Evolutionary conservation across 2,888 invertebrate species (phyloP), one percentile per base, ranked within the genome.

Genomic region (Rutpela maculata): DNA sequence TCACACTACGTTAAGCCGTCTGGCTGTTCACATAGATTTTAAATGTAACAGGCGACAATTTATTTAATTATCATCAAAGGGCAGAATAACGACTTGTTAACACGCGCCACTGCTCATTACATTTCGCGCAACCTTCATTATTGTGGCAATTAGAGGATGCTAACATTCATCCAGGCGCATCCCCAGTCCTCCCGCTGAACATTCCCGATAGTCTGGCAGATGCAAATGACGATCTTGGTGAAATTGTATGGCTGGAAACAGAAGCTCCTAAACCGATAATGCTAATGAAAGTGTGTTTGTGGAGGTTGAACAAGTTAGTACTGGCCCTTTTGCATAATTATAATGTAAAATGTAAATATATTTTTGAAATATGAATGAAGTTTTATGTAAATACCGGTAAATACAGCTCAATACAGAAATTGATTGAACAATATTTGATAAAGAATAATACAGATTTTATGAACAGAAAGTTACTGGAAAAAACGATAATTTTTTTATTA

Each of bases 1-100:
- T 35, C 65, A 38, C 65, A 65, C 65, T 4, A n/a, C 10, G 65
- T 65, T 38, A 19, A 18, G 43, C 65, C 17, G n/a, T 9, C n/a
- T 65, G 18, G 11, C n/a, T 62, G 43, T 65, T 65, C 17, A 35
- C 19, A 38, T 65, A 9, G 65, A 67, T 67, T 67, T 67, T 43
- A 67, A 67, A 50, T 67, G 55, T 70, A 59, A 35, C 81, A 77
- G 68, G 78, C 76, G 74, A 70, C 77, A 80, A 78, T 77, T 77
- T 74, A 78, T 80, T 78, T 76, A 78, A 81, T 81, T 78, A 81
- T 71, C 81, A 60, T 82, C 82, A 84, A 81, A 80, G 79, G 80
- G 77, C 78, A 71, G 78, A 75, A 79, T 83, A 82, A 84, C 82
- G 81, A 83, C 80, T 82, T 84, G 83, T 83, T 84, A 84, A 81